Percentiles rank a stretch among this genome's conserved stretches.
phyloP scores from a whole-genome alignment of 2,888 invertebrate species.

The Branchellion lobata region DNA sequence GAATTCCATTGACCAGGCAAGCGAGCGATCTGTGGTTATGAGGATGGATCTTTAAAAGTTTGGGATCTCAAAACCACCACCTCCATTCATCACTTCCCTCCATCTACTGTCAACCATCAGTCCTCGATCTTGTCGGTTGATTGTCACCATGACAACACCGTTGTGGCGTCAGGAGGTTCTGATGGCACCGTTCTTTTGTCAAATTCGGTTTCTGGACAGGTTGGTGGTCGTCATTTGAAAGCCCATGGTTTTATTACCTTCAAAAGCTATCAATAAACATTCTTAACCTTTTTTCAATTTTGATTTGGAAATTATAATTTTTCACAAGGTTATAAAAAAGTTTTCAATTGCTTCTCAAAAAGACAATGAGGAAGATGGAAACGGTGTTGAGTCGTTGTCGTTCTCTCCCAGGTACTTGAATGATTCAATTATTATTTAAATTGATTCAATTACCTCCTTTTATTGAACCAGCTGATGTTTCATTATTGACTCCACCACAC shows the following conservation, averaged over 20 bases:
- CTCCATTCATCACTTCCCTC: slow-evolving; percentile 9
- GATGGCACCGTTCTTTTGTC: slow-evolving; percentile 36
- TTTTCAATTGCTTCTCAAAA: background rate
- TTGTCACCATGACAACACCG: slow-evolving; percentile 15
- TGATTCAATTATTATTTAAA: too few relatives aligned
- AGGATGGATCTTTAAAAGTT: slow-evolving; percentile 30
- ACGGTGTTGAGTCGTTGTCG: background rate
- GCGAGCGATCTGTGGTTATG: slow-evolving; percentile 16
- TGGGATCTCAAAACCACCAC: slow-evolving; percentile 37
- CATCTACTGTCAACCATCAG: slow-evolving; percentile 19
- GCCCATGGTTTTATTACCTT: background rate
- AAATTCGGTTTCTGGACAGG: slow-evolving; percentile 32
- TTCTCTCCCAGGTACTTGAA: background rate
- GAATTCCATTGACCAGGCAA: slow-evolving; percentile 10
- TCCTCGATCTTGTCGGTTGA: slow-evolving; percentile 11
- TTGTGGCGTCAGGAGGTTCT: slow-evolving; percentile 17
- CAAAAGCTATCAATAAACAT: background rate
- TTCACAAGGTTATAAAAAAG: background rate
- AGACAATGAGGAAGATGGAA: background rate
- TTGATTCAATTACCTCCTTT: too few relatives aligned
- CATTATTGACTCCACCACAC: too few relatives aligned
- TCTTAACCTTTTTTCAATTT: background rate
- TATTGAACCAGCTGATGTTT: too few relatives aligned
- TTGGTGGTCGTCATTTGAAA: background rate
- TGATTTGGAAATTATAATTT: background rate